Evolutionary conservation across 2,888 invertebrate species (phyloP).

Genomic region (Idaea dimidiata): DNA sequence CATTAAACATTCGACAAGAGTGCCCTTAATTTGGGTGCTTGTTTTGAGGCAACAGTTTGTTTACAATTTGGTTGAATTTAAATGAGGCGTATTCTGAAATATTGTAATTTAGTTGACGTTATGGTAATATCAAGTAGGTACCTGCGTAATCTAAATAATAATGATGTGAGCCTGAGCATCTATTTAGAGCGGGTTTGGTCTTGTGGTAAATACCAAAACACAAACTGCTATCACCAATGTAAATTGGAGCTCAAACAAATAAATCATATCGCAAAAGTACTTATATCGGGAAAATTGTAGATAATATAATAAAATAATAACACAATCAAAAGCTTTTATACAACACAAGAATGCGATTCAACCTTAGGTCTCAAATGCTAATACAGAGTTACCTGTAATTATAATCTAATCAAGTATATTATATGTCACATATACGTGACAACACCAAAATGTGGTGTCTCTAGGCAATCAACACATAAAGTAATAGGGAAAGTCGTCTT

Average conservation of each 20-base stretch:
- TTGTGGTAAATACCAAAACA: no score
- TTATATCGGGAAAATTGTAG: no score
- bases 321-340: no score
- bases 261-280: no score
- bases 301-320: no score
- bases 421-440: no score
- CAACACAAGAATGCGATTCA: background rate
- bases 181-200: no score
- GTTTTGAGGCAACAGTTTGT: background rate
- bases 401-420: background rate
- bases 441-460: background rate
- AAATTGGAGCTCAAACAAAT: no score
- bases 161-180: no score
- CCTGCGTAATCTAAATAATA: background rate
- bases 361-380: background rate
- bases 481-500: background rate
- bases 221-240: no score
- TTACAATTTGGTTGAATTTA: background rate
- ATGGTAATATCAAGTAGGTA: background rate
- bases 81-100: background rate
- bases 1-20: background rate
- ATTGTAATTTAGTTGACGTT: background rate
- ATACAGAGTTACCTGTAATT: background rate
- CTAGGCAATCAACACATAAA: background rate
- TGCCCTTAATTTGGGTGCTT: background rate